These are phyloP conservation scores for Sycophila sp. DNA, from an alignment of 1,140 invertebrate genomes.

Conservation along the genomic window DNA sequence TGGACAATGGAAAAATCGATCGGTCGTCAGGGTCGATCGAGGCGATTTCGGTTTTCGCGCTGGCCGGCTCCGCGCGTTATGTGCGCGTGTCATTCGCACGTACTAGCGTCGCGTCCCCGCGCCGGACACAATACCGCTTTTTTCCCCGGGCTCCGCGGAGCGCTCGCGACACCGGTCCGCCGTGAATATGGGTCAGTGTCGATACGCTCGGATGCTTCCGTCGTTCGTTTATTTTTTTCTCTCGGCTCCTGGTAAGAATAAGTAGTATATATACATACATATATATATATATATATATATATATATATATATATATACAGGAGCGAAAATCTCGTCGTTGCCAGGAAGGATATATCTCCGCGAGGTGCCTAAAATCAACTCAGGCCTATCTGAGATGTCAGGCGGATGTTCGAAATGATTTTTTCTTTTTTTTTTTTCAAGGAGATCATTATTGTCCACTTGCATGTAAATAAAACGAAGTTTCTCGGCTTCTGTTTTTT, in stretches of 20 bases:
- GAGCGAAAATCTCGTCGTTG: too few species aligned
- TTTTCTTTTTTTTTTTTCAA: too few species aligned
- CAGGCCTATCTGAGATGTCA: too few species aligned
- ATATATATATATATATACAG: neutral
- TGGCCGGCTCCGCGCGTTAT: too few species aligned
- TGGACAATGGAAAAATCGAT: neutral
- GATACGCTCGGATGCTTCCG: slow-evolving; percentile 41
- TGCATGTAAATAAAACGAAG: too few species aligned
- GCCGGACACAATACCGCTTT: neutral
- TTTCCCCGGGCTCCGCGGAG: neutral
- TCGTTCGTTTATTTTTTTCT: slow-evolving; percentile 25
- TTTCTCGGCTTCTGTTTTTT: too few species aligned
- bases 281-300: neutral
- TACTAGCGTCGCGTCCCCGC: neutral
- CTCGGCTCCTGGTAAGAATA: neutral
- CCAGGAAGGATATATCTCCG: too few species aligned
- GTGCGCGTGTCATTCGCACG: slow-evolving; percentile 10
- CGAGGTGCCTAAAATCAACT: too few species aligned
- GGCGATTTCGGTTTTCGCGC: slow-evolving; percentile 17
- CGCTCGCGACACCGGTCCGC: too few species aligned
- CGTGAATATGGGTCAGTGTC: slow-evolving; percentile 45
- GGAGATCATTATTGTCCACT: too few species aligned
- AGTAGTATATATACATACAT: neutral
- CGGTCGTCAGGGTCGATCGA: neutral
- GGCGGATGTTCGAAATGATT: too few species aligned